These are phyloP conservation scores for Leptopilina syphax DNA, from an alignment of 2,888 invertebrate species.

Conservation along the genomic window DNA sequence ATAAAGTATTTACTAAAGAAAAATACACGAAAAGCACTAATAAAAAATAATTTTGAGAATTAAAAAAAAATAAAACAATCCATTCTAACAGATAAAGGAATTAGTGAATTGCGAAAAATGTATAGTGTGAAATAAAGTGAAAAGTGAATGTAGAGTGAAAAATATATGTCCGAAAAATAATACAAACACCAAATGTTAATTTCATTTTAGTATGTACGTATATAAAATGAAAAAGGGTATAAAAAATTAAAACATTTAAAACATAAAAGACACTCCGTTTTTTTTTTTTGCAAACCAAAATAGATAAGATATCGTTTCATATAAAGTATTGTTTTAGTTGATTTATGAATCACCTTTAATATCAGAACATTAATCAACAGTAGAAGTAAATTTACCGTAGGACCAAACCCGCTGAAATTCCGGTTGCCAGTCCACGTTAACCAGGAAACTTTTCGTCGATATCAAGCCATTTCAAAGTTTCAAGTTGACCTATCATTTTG, in stretches of 20 bases:
- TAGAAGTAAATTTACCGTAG: conserved; percentile 16
- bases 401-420: conserved; percentile 9
- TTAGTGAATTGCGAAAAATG: too few species aligned
- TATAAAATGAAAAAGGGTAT: not conserved
- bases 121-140: too few species aligned
- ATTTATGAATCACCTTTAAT: conserved; percentile 13
- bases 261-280: not conserved
- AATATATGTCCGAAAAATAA: too few species aligned
- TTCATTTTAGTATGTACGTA: too few species aligned
- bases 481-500: conserved; percentile 5
- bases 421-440: not conserved
- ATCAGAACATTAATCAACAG: not conserved
- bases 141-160: too few species aligned
- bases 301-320: conserved; percentile 1
- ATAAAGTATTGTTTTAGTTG: conserved; percentile 17
- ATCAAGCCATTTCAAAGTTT: conserved; percentile 10
- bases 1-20: too few species aligned
- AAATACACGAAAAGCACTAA: too few species aligned
- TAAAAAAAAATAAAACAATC: too few species aligned
- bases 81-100: too few species aligned
- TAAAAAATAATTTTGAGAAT: too few species aligned
- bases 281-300: not conserved
- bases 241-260: not conserved
- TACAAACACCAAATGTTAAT: too few species aligned
- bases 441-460: conserved; percentile 22